A percentile compares a stretch with the other conserved stretches of the same genome.
phyloP scores from a whole-genome alignment of 2,888 invertebrate species.

The Leptarthrus brevirostris region DNA sequence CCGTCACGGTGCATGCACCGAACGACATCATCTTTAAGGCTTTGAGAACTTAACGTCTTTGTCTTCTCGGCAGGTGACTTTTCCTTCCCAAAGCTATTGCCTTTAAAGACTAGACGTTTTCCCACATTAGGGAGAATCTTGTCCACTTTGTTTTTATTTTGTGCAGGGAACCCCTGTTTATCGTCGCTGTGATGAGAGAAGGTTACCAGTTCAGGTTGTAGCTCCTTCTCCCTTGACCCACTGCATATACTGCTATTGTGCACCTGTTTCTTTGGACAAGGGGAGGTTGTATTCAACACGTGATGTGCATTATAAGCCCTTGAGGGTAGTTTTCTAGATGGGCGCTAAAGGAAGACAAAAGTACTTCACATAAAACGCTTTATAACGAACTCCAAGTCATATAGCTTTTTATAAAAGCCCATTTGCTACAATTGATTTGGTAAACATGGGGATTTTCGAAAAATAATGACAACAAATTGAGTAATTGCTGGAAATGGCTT shows the following conservation, averaged over 20 bases:
- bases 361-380: conserved; percentile 12
- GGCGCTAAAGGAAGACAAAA: background rate
- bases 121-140: conserved; percentile 41
- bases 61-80: conserved; percentile 28
- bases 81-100: conserved; percentile 19
- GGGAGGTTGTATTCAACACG: conserved; percentile 36
- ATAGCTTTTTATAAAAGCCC: too few species aligned
- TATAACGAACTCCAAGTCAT: background rate
- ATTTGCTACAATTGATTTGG: too few species aligned
- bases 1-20: conserved; percentile 36
- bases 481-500: too few species aligned
- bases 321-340: background rate
- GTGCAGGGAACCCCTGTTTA: background rate
- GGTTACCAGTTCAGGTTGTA: background rate
- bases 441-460: too few species aligned
- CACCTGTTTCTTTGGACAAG: conserved; percentile 6
- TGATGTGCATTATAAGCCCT: conserved; percentile 32
- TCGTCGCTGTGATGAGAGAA: background rate
- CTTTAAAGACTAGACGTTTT: conserved; percentile 6
- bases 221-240: conserved; percentile 28
- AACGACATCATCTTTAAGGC: conserved; percentile 1
- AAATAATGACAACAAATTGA: too few species aligned
- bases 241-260: conserved; percentile 13
- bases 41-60: conserved; percentile 32
- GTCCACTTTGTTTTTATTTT: conserved; percentile 19